Evolutionary conservation across 2,113 vertebrate genomes (phyloP), one percentile per base, ranked within the genome.

Genomic region (Phyllostomus hastatus): DNA sequence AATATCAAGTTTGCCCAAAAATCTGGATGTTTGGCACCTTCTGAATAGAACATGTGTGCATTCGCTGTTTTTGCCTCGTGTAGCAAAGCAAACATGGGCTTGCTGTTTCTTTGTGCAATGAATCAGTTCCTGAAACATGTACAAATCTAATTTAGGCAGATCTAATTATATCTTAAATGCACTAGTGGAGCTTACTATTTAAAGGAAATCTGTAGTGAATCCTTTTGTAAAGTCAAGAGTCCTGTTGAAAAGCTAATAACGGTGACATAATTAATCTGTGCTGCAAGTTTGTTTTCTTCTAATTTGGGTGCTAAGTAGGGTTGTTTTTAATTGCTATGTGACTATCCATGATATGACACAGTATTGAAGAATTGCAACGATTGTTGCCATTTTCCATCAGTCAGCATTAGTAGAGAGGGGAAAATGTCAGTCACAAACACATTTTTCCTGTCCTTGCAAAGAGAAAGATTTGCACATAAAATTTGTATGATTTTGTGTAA

Each of bases 91-190:
- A 96, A 96, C 57, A 80, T 69, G 86, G 31, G 43, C 80, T 90
- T 96, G 7, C 38, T 91, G 3, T 93, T 90, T 85, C 43, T 72
- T 79, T 91, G 48, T 26, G 69, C 76, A 91, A 16, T 83, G 78
- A 85, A 88, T 95, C 50, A 48, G 38, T 86, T 87, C 72, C 92
- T 92, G 38, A 94, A 97, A 91, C 76, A 52, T 94, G 67, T 86
- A 94, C 67, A 52, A 94, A 95, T 92, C 79, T 64, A 89, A 87
- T 85, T 75, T 54, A 86, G n/a, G 83, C 33, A 70, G 38, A 94
- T 90, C 95, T 97, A 94, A 97, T 97, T 96, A 94, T 96, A 96
- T 79, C 72, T 61, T 94, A 90, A 93, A 48, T 85, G 41, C 52
- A 97, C 90, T 96, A 52, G 59, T 88, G 33, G 88, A 82, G 83